Evolutionary conservation across 2,888 invertebrate species (phyloP).

Genomic region (Eilema depressum): DNA sequence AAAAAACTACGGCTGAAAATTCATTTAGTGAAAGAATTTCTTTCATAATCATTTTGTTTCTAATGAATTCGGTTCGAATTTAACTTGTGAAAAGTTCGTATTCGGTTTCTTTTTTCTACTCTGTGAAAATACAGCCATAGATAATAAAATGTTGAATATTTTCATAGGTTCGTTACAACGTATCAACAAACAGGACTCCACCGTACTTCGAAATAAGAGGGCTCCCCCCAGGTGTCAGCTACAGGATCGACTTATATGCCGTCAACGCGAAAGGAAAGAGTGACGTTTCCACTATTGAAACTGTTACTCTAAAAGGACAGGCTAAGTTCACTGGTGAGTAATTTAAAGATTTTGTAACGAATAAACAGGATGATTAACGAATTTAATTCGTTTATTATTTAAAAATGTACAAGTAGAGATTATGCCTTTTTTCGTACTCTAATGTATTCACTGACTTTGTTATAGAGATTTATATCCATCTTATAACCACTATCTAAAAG

Average conservation of each 20-base stretch:
- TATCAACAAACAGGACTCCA: constrained; percentile 88
- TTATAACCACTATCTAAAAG: no score
- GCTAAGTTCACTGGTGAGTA: constrained; percentile 93
- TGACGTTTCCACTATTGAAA: constrained; percentile 93
- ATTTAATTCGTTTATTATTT: no score
- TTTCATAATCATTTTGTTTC: neutral
- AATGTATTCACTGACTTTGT: no score
- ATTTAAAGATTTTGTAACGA: neutral
- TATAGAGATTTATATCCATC: no score
- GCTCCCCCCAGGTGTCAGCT: constrained; percentile 91
- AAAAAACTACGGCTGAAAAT: neutral
- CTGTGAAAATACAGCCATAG: no score
- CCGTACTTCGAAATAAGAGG: constrained; percentile 90
- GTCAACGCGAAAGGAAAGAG: constrained; percentile 95
- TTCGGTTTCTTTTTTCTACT: no score
- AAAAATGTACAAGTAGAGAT: no score
- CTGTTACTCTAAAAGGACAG: constrained; percentile 94
- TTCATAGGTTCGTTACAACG: constrained; percentile 87
- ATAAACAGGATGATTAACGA: neutral
- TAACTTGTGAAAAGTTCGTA: neutral
- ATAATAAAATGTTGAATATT: constrained; percentile 15
- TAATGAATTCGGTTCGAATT: neutral
- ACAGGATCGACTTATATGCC: constrained; percentile 93
- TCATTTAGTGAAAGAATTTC: neutral
- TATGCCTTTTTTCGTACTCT: no score